Base-by-base conservation (phyloP, 2,113 vertebrate genomes). In the Pholis gunnellus region DNA sequence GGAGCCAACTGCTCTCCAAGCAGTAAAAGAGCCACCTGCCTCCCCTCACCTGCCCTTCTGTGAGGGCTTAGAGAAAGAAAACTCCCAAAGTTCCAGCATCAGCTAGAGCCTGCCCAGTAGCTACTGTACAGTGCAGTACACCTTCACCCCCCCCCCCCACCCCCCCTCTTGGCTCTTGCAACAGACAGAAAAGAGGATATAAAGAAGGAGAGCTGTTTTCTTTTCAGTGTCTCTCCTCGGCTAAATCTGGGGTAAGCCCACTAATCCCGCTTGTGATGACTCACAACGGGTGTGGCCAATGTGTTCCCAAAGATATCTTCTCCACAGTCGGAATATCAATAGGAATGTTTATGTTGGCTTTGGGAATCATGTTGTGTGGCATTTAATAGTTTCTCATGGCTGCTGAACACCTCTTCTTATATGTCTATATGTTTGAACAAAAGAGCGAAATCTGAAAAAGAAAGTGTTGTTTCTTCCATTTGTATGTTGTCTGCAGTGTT, bases 231-330 rank as follows among this genome's bases (percentile, higher is more conserved):
- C 90, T 91, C 93, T 90, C 89, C 88, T 91, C 15, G 61, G 85
- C 89, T 91, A 95, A 95, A 61, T 93, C 87, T 91, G 90, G 91
- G 90, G 91, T 93, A 93, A 95, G 72, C 92, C 87, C 44, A 0
- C 86, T 94, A 93, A 94, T 94, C 91, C 92, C 44, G 87, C 91
- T 83, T 75, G 89, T 90, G 92, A 92, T 93, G 91, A 92, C 92
- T 91, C 90, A 92, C 90, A 82, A 92, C 91, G 91, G 94, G 92
- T 93, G 92, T 94, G 93, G 90, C 89, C 90, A 92, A 93, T 89
- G 90, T 93, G 91, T 87, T 92, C 87, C 75, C 89, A 88, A 92
- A 88, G 91, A 94, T 93, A 93, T 91, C 89, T 92, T 85, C 83
- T 89, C 79, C 85, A 87, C 89, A 75, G 92, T 78, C 77, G 85